Percentiles rank a stretch among this genome's conserved stretches.
These are phyloP conservation scores for Gymnogyps californianus DNA, from an alignment of 2,113 vertebrate genomes.

Conservation along the genomic window DNA sequence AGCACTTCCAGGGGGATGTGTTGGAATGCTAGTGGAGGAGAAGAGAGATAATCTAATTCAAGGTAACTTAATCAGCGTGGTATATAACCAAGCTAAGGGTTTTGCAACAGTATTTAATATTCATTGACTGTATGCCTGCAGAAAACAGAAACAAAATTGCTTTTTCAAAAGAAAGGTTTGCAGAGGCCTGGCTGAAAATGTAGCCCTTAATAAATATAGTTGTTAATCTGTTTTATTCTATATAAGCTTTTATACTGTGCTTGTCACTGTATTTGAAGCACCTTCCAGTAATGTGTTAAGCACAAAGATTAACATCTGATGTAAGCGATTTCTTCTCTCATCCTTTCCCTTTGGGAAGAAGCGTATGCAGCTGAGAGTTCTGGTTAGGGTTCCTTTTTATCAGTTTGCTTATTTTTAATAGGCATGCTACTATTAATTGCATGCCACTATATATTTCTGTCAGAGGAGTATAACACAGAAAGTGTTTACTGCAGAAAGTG, in stretches of 20 bases:
- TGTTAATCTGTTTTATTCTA: conserved; percentile 21
- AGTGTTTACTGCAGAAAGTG: background rate
- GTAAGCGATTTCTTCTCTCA: background rate
- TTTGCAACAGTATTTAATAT: conserved; percentile 33
- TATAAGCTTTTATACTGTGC: background rate
- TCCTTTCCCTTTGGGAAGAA: background rate
- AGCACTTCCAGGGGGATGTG: background rate
- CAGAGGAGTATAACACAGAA: background rate
- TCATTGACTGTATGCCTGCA: background rate
- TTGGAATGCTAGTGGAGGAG: background rate
- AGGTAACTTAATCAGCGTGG: background rate
- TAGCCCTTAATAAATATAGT: background rate
- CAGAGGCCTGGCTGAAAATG: background rate
- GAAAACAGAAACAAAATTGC: conserved; percentile 5
- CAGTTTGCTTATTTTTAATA: background rate
- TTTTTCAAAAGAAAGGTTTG: background rate
- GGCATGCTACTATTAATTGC: background rate
- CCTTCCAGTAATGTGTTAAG: background rate
- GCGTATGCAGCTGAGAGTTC: background rate
- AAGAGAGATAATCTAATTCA: background rate
- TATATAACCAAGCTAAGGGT: background rate
- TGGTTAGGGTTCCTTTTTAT: background rate
- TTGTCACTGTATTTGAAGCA: background rate
- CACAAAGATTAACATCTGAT: conserved; percentile 2
- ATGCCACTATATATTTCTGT: background rate